Evolutionary conservation across 2,113 vertebrate genomes (phyloP), one percentile per base, ranked within the genome.

Genomic region (Chloebia gouldiae): DNA sequence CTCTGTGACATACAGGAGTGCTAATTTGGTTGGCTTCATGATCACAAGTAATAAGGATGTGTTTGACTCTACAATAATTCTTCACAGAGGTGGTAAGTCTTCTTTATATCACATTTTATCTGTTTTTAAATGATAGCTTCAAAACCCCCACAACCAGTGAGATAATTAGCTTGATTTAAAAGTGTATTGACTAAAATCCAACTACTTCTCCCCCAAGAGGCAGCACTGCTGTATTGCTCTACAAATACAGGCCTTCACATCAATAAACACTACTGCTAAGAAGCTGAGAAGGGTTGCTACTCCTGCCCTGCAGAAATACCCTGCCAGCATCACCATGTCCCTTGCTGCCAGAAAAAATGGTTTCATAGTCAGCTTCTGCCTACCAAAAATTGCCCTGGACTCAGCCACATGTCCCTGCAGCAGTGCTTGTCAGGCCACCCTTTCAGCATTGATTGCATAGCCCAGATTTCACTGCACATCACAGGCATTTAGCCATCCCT

Each of bases 371-470:
- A 78, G 23, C 35, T 51, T 60, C 42, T 68, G 16, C 30, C 37
- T 86, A n/a, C 22, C 47, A 47, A 39, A 65, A 77, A 15, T 28
- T 15, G 10, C 14, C 6, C n/a, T 1, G 0, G 24, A 16, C 44
- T 61, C 42, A 72, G 51, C 35, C 17, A 9, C 0, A 0, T 23
- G 22, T 60, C 27, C 14, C 44, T 39, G 53, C 0, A 4, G 72
- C 59, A 64, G 30, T 0, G 0, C 10, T 24, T 17, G 10, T 56
- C 4, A 2, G 31, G 51, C 12, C 47, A 47, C 3, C 3, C 4
- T 49, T 64, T 60, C 56, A 25, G 7, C 0, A 0, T 53, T 88
- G 40, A 12, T 51, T 72, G 77, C 31, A 28, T 4, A 31, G 25
- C 31, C 16, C 37, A 72, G 49, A 19, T 13, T 23, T 76, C 39